Conservation (phyloP, 1,140 invertebrate species). For the Paracyclopina nana region DNA sequence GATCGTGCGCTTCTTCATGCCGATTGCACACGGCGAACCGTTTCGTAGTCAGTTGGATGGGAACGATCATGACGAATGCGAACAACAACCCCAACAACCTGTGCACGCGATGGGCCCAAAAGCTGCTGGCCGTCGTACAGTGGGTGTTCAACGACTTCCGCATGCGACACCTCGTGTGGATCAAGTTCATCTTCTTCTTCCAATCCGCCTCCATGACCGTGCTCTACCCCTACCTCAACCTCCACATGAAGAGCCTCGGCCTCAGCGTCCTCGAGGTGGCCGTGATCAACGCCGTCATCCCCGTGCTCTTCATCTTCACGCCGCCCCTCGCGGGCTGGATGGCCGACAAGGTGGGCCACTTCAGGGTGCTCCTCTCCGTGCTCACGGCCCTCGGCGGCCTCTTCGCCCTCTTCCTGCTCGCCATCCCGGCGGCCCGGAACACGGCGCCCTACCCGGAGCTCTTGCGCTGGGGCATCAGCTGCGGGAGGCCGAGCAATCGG, state of each 20-base stretch:
- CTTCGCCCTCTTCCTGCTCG: not conserved
- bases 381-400: not conserved
- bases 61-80: no score
- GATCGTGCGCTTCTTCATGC: no score
- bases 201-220: conserved; percentile 6
- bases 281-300: conserved; percentile 12
- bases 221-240: conserved; percentile 14
- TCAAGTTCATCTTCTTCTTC: conserved; percentile 12
- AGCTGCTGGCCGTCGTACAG: not conserved
- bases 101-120: no score
- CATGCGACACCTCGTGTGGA: conserved; percentile 1
- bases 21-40: no score
- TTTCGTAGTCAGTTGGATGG: no score
- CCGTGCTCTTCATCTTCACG: conserved; percentile 14
- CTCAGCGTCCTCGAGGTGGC: conserved; percentile 7
- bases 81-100: no score
- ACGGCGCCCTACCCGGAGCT: not conserved
- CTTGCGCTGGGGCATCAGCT: conserved; percentile 9
- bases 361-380: not conserved
- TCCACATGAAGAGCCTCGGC: conserved; percentile 13
- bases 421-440: not conserved
- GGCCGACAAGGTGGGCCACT: conserved; percentile 5
- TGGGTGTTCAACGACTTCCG: conserved; percentile 5
- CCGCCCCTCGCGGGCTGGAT: conserved; percentile 7
- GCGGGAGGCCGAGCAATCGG: conserved; percentile 1